Base-by-base conservation (phyloP, 2,888 invertebrate genomes). In the Mythimna impura region DNA sequence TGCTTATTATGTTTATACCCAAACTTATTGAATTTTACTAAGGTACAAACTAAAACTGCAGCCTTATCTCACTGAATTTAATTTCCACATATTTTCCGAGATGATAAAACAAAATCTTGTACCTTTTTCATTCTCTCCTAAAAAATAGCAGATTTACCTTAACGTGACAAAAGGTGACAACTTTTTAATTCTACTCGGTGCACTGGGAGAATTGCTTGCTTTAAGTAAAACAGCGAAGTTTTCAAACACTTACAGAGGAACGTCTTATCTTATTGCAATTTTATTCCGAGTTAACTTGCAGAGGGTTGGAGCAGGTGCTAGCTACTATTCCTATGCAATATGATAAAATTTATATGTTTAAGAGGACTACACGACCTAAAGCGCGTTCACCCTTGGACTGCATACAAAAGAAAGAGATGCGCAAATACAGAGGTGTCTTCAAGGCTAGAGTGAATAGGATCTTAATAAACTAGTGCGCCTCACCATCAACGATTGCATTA, bases 221-320 rank as follows among this genome's bases (percentile, higher is more conserved):
- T 71, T 69, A 47, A 36, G 58, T 58, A 57, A 66, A 47, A 54
- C n/a, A 12, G 69, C 14, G 20, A 65, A 82, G 69, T 73, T 80
- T 71, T 66, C 52, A 30, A 54, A 57, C 72, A 66, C 54, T 70
- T 72, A 61, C 36, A 66, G 50, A 14, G 55, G 60, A 77, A 25
- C 8, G 57, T 64, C 55, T 62, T 74, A 75, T 77, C 58, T 68
- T 10, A 67, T 47, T 63, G 63, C 62, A 58, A 75, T 78, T 78
- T 73, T 73, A 78, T 78, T 73, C 71, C 8, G 10, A 75, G 71
- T 69, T 14, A 40, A 57, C 36, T 52, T n/a, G 30, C 36, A 60
- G 43, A n/a, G 34, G 36, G 40, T 54, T 9, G 25, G 1, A 57
- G 7, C 71, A 72, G 76, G 62, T 72, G 64, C 54, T 20, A 34